Evolutionary conservation across 2,113 vertebrate species (phyloP).

Genomic region (Dicaeum eximium): DNA sequence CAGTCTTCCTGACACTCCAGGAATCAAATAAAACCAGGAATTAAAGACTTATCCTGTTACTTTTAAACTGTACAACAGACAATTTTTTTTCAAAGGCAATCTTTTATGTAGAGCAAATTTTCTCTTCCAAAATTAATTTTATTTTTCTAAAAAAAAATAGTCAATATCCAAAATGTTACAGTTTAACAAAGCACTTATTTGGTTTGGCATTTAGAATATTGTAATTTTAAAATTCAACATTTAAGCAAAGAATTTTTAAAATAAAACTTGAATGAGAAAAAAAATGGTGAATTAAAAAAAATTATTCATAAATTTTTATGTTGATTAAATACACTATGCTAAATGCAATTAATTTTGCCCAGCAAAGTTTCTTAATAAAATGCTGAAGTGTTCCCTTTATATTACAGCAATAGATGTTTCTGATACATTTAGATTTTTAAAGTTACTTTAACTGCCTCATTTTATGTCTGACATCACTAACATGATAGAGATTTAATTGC

Average conservation of each 20-base stretch:
- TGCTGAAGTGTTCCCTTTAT: not conserved
- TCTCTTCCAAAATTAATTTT: not conserved
- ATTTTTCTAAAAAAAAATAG: rapidly evolving
- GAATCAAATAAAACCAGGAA: not conserved
- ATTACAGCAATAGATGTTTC: not conserved
- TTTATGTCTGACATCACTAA: not conserved
- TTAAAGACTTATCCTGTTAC: not conserved
- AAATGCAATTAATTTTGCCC: not conserved
- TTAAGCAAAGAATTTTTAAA: not conserved
- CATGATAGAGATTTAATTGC: not conserved
- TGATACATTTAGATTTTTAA: not conserved
- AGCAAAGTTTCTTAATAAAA: not conserved
- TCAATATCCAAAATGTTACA: not conserved
- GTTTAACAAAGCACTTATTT: not conserved
- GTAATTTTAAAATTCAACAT: not conserved
- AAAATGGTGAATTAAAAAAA: not conserved
- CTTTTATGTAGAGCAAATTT: not conserved
- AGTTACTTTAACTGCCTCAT: not conserved
- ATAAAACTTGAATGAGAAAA: not conserved
- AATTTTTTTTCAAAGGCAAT: not conserved
- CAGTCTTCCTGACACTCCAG: not conserved
- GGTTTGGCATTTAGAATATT: not conserved
- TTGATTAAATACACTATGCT: not conserved
- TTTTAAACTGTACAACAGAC: not conserved
- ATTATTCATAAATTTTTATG: not conserved